Evolutionary conservation across 1,140 invertebrate genomes (phyloP).

Genomic region (Holcopasites calliopsidis): DNA sequence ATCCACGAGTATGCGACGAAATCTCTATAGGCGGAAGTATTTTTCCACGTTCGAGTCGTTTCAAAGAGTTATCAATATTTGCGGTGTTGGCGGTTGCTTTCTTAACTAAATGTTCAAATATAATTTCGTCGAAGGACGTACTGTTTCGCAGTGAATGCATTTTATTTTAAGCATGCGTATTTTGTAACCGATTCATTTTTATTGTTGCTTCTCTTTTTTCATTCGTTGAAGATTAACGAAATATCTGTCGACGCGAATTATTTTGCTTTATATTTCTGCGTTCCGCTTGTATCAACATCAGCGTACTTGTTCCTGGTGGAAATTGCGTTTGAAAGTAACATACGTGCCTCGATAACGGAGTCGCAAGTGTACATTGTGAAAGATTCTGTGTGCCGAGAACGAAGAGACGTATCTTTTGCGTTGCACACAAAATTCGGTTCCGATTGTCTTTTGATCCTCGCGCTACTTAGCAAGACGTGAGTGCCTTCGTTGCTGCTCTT

Average conservation of each 20-base stretch:
- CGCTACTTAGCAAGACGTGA: too few species aligned
- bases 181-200: too few species aligned
- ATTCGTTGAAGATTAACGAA: too few species aligned
- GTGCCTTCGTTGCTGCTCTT: too few species aligned
- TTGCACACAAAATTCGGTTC: constrained; percentile 21
- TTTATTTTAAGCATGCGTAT: too few species aligned
- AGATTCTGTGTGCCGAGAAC: background rate
- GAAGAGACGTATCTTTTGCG: constrained; percentile 3
- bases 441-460: background rate
- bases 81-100: background rate
- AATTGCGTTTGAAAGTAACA: background rate
- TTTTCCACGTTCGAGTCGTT: too few species aligned
- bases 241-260: background rate
- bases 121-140: background rate
- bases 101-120: background rate
- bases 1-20: background rate
- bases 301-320: background rate
- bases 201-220: too few species aligned
- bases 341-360: background rate
- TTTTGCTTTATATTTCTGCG: background rate
- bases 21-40: too few species aligned
- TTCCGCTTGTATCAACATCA: background rate
- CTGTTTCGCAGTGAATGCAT: too few species aligned
- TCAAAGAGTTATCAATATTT: too few species aligned
- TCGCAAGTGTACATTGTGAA: background rate